A percentile compares a stretch with the other conserved stretches of the same genome.
Evolutionary conservation across 2,113 vertebrate genomes (phyloP).

Genomic region (Maccullochella peelii): DNA sequence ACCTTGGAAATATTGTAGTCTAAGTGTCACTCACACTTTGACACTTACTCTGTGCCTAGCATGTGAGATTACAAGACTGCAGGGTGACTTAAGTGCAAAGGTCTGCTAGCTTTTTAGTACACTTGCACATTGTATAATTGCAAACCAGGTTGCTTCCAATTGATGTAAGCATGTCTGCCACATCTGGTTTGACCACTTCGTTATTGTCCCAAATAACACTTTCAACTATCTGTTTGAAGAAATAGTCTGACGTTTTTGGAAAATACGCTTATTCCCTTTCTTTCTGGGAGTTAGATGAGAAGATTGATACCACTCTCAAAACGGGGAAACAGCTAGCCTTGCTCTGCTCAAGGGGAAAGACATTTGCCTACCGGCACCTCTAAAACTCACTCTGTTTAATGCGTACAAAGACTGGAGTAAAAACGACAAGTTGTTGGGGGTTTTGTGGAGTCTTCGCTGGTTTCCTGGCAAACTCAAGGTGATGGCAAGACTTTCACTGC

Average conservation of each 20-base stretch:
- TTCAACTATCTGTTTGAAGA: neutral
- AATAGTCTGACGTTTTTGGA: neutral
- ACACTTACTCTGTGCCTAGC: neutral
- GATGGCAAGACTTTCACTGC: neutral
- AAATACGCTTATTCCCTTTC: neutral
- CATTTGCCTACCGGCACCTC: neutral
- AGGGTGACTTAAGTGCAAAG: constrained; percentile 1
- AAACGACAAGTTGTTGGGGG: neutral
- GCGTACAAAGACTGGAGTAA: neutral
- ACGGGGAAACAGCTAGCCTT: too few species aligned
- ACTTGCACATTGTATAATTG: neutral
- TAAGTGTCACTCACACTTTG: constrained; percentile 19
- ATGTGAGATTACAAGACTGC: constrained; percentile 23
- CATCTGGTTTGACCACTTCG: neutral
- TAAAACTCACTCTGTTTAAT: neutral
- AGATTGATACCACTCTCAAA: too few species aligned
- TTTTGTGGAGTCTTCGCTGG: neutral
- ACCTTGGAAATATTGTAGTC: neutral
- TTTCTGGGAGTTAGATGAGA: neutral
- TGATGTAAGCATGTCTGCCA: neutral
- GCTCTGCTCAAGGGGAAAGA: neutral
- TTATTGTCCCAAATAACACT: neutral
- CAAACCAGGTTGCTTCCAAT: neutral
- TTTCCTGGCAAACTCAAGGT: neutral
- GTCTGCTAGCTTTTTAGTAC: neutral